Percentiles rank a stretch among this genome's conserved stretches.
Conservation (phyloP, 2,797 vertebrate species). For the Buphagus erythrorhynchus region DNA sequence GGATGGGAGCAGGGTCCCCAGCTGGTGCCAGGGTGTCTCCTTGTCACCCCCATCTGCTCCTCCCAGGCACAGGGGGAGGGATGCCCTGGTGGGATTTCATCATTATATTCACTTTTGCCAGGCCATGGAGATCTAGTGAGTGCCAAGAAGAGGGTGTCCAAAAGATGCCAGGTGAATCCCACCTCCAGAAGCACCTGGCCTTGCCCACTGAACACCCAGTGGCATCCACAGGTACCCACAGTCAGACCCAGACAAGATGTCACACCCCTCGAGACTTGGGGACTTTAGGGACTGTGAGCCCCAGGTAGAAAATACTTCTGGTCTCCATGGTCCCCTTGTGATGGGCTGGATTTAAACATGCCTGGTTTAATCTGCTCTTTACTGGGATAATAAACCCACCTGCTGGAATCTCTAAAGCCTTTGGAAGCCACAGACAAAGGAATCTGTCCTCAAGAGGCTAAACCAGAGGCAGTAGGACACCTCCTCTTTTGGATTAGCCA, state of each 20-base stretch:
- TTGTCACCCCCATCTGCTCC: neutral
- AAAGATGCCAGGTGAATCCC: neutral
- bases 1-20: neutral
- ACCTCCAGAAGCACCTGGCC: neutral
- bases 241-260: neutral
- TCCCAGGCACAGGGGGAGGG: neutral
- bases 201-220: neutral
- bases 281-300: neutral
- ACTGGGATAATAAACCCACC: neutral
- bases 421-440: neutral
- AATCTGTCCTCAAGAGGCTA: neutral
- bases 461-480: neutral
- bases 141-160: neutral
- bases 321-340: neutral
- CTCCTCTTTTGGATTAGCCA: neutral
- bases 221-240: neutral
- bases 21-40: neutral
- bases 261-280: rapidly evolving
- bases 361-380: neutral
- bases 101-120: neutral
- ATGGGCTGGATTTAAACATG: neutral
- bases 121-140: neutral
- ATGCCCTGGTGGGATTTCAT: neutral
- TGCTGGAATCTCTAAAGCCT: neutral
- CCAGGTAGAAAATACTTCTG: neutral